Conservation (phyloP, 2,797 vertebrate species). For the Xenentodon cancila region DNA sequence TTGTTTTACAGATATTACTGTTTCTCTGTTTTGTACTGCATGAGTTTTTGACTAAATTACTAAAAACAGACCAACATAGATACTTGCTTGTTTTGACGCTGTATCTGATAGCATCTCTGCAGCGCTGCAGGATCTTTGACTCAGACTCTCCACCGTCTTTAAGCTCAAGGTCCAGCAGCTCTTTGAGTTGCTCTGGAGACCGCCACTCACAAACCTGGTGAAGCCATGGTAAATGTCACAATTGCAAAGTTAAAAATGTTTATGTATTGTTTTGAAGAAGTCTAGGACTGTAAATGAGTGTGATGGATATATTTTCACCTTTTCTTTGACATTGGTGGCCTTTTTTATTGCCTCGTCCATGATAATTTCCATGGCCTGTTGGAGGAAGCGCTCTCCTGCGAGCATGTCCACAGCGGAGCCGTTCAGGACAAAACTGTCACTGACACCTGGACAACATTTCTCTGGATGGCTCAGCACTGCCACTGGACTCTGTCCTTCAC, state of each 20-base stretch:
- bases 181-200: constrained; percentile 81
- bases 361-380: constrained; percentile 82
- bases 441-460: background rate
- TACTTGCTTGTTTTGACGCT: constrained; percentile 88
- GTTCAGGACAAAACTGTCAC: constrained; percentile 56
- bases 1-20: no score
- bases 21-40: no score
- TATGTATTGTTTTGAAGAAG: no score
- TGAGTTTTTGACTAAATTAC: no score
- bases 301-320: constrained; percentile 7
- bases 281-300: no score
- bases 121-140: constrained; percentile 81
- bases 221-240: background rate
- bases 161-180: constrained; percentile 86
- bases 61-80: background rate
- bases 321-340: constrained; percentile 72
- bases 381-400: constrained; percentile 83
- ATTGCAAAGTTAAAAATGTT: background rate
- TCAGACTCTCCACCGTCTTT: constrained; percentile 82
- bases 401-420: constrained; percentile 76
- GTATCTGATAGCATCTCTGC: constrained; percentile 85
- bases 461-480: background rate
- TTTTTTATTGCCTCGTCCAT: constrained; percentile 86
- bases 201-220: constrained; percentile 88
- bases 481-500: background rate